Percentiles rank a stretch among this genome's conserved stretches.
These are phyloP conservation scores for Eupleurogrammus muticus DNA, from an alignment of 2,797 vertebrate species.

Conservation along the genomic window DNA sequence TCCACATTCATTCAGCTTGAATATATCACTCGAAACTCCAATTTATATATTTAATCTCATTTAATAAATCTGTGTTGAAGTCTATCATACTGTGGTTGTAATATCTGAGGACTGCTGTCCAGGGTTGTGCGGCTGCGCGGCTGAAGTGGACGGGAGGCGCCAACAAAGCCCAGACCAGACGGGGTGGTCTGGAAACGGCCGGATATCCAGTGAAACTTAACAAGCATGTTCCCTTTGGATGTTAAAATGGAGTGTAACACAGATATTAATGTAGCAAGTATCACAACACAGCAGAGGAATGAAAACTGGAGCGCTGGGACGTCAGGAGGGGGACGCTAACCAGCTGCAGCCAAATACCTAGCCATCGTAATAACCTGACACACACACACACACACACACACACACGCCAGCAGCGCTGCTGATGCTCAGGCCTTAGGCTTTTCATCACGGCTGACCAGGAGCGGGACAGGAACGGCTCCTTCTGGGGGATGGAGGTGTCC, in stretches of 20 bases:
- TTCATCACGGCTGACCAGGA: constrained; percentile 46
- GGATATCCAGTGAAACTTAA: constrained; percentile 79
- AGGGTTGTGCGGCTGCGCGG: constrained; percentile 53
- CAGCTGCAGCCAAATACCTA: constrained; percentile 65
- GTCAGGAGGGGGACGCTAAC: constrained; percentile 59
- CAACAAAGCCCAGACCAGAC: constrained; percentile 70
- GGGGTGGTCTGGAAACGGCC: constrained; percentile 79
- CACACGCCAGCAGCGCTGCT: constrained; percentile 30
- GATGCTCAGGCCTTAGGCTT: constrained; percentile 34
- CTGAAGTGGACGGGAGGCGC: constrained; percentile 55
- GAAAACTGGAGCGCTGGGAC: constrained; percentile 78
- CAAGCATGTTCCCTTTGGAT: constrained; percentile 78
- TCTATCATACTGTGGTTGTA: constrained; percentile 54
- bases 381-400: neutral
- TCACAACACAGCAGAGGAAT: constrained; percentile 80
- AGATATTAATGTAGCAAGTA: constrained; percentile 82
- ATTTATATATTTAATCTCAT: constrained; percentile 30
- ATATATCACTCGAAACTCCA: constrained; percentile 2
- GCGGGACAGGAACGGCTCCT: constrained; percentile 34
- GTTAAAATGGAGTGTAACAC: constrained; percentile 78
- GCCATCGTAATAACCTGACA: constrained; percentile 39
- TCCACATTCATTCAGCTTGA: constrained; percentile 11
- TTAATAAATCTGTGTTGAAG: constrained; percentile 31
- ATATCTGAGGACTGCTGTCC: constrained; percentile 63
- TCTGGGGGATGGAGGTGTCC: constrained; percentile 42